phyloP scores from a whole-genome alignment of 2,888 invertebrate genomes.

The Pteria penguin region DNA sequence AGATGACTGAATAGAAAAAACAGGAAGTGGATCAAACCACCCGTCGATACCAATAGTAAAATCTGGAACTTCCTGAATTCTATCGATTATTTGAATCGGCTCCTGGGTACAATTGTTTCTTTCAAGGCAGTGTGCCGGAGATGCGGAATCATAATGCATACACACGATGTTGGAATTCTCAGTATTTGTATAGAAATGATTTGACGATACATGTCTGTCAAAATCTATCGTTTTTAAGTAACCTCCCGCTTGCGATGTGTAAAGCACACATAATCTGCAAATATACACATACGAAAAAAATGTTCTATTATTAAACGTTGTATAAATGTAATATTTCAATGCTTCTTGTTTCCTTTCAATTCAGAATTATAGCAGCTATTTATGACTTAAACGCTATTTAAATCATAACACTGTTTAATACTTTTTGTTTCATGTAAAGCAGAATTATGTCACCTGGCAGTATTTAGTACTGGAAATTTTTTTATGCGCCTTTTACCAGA shows the following conservation, averaged over 20 bases:
- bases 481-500: too few species aligned
- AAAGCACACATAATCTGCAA: conserved; percentile 43
- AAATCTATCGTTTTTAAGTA: conserved; percentile 30
- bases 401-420: too few species aligned
- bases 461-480: too few species aligned
- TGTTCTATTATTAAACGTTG: too few species aligned
- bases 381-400: too few species aligned
- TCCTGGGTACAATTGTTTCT: conserved; percentile 8
- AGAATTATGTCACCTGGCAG: too few species aligned
- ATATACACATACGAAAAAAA: too few species aligned
- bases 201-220: not conserved
- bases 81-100: conserved; percentile 26
- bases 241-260: conserved; percentile 41
- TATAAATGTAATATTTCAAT: too few species aligned
- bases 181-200: conserved; percentile 24
- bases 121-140: conserved; percentile 41
- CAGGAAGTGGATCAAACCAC: conserved; percentile 52
- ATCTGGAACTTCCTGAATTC: conserved; percentile 29
- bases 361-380: too few species aligned
- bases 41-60: conserved; percentile 39
- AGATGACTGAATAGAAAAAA: conserved; percentile 37
- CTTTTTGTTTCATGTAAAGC: too few species aligned
- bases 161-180: conserved; percentile 25
- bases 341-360: too few species aligned
- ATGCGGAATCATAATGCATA: conserved; percentile 34